Conservation (phyloP, 2,888 invertebrate genomes). For the Thecocarcelia acutangulata region DNA sequence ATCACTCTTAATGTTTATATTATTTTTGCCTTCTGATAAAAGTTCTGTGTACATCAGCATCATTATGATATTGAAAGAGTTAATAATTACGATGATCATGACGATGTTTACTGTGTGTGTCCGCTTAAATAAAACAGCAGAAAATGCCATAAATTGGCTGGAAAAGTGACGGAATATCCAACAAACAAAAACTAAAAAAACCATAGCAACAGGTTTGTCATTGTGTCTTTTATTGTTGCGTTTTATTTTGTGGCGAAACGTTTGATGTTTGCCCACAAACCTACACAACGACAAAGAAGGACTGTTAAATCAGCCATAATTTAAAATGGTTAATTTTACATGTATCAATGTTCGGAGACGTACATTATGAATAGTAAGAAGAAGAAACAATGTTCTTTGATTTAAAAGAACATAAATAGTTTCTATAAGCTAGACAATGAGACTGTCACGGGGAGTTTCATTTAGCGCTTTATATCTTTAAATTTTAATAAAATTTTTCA, state of each 20-base stretch:
- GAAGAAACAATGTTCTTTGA: background rate
- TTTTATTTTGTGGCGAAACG: constrained; percentile 42
- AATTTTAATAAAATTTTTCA: no score
- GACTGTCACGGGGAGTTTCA: background rate
- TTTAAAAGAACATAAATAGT: constrained; percentile 21
- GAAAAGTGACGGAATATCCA: constrained; percentile 52
- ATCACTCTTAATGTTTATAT: constrained; percentile 53
- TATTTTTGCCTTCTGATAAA: constrained; percentile 14
- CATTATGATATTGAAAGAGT: constrained; percentile 14
- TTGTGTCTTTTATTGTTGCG: constrained; percentile 27
- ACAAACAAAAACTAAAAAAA: constrained; percentile 14
- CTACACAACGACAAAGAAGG: constrained; percentile 58
- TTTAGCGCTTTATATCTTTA: no score
- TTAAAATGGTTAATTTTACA: constrained; percentile 56
- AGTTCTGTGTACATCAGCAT: constrained; percentile 5
- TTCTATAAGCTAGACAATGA: background rate
- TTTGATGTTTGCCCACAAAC: constrained; percentile 56
- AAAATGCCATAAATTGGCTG: constrained; percentile 46
- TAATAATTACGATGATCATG: constrained; percentile 30
- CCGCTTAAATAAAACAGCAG: constrained; percentile 46
- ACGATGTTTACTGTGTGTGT: constrained; percentile 44
- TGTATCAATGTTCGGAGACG: constrained; percentile 32
- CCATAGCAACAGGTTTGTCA: constrained; percentile 55
- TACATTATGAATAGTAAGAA: constrained; percentile 22
- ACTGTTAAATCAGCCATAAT: constrained; percentile 49